Conservation (phyloP, 2,113 vertebrate genomes). For the Trochalopteron elliotii region DNA sequence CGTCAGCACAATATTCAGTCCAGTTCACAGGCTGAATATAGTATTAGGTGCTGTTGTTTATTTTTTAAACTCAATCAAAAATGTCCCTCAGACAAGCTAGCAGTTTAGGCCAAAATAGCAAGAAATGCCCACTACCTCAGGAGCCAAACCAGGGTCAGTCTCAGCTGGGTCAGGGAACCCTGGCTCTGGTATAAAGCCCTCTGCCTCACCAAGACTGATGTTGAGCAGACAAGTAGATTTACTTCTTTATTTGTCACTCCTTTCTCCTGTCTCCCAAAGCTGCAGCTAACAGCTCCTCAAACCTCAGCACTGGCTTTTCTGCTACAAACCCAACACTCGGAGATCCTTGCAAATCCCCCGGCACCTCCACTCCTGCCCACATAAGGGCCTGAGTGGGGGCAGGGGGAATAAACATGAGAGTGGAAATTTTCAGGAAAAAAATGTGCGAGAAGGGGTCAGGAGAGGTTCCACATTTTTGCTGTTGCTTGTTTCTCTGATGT, state of each 20-base stretch:
- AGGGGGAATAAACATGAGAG: background rate
- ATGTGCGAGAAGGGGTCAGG: background rate
- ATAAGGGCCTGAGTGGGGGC: background rate
- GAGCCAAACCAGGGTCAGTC: background rate
- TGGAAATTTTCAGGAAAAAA: background rate
- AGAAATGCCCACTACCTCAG: background rate
- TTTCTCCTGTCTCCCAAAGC: background rate
- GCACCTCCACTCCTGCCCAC: background rate
- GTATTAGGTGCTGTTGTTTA: background rate
- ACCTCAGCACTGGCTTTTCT: background rate
- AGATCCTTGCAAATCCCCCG: background rate
- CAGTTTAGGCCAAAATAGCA: background rate
- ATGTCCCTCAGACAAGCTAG: background rate
- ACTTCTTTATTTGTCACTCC: background rate
- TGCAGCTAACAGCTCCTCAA: background rate
- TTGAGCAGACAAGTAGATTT: background rate
- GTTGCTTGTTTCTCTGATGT: background rate
- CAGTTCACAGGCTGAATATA: constrained; percentile 39
- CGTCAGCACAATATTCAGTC: constrained; percentile 50
- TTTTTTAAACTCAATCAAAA: background rate
- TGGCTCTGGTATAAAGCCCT: background rate
- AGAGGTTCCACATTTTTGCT: background rate
- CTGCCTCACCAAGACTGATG: background rate
- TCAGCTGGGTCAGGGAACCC: background rate
- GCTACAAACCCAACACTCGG: background rate